A percentile compares a stretch with the other conserved stretches of the same genome.
Conservation (phyloP, 2,113 vertebrate species). For the Carlito syrichta region DNA sequence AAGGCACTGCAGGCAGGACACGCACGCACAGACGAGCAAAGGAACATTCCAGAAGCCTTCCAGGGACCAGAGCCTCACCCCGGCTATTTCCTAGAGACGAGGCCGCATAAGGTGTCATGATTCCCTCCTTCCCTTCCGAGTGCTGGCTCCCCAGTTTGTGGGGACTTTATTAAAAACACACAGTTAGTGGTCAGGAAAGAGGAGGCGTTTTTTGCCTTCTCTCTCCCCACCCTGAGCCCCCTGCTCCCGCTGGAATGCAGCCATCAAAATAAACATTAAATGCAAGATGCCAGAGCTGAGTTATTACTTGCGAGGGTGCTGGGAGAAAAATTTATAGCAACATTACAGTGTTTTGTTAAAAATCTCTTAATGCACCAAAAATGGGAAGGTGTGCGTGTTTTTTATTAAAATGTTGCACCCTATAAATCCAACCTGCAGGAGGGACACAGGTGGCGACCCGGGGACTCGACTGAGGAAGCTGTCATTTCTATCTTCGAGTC, state of each 20-base stretch:
- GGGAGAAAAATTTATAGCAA: constrained; percentile 87
- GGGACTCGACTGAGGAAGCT: constrained; percentile 80
- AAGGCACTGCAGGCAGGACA: not conserved
- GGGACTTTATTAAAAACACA: constrained; percentile 85
- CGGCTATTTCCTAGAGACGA: not conserved
- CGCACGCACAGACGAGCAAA: not conserved
- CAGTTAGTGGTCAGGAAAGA: constrained; percentile 78
- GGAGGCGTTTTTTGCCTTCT: constrained; percentile 67
- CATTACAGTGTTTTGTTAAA: constrained; percentile 86
- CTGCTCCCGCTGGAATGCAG: constrained; percentile 81
- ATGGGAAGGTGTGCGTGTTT: constrained; percentile 86
- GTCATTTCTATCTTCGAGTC: constrained; percentile 76
- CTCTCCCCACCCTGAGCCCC: constrained; percentile 49
- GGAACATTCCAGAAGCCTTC: constrained; percentile 14
- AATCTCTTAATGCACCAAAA: constrained; percentile 90
- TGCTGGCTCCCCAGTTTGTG: constrained; percentile 81
- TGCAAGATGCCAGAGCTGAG: constrained; percentile 84
- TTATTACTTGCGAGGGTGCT: constrained; percentile 89
- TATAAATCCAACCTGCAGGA: constrained; percentile 86
- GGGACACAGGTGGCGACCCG: constrained; percentile 86
- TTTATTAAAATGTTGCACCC: constrained; percentile 90
- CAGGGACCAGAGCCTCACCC: not conserved
- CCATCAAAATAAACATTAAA: constrained; percentile 89
- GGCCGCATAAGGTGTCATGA: constrained; percentile 59
- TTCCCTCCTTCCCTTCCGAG: constrained; percentile 74